phyloP scores from a whole-genome alignment of 2,888 invertebrate species.

The Leucophenga maculata region DNA sequence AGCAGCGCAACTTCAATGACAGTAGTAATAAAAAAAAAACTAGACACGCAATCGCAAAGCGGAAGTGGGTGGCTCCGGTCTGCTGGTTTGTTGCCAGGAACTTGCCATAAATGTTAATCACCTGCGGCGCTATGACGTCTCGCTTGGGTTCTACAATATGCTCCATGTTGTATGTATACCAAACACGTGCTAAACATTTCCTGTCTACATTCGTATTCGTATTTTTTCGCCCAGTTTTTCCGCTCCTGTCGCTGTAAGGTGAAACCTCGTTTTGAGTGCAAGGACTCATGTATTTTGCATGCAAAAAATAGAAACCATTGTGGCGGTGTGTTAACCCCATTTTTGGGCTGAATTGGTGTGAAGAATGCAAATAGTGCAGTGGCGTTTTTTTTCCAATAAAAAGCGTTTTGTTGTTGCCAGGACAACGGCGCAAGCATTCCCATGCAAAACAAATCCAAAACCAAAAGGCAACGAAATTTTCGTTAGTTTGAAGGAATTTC shows the following conservation, averaged over 20 bases:
- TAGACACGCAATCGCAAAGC: background rate
- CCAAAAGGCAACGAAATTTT: constrained; percentile 16
- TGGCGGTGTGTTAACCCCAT: no score
- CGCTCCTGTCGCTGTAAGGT: background rate
- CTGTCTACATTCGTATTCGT: background rate
- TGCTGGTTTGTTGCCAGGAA: background rate
- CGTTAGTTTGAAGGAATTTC: constrained; percentile 49
- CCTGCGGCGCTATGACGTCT: background rate
- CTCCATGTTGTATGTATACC: background rate
- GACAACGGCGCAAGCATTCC: constrained; percentile 56
- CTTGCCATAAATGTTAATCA: constrained; percentile 4
- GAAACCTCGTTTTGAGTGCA: constrained; percentile 15
- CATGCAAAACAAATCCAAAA: constrained; percentile 57
- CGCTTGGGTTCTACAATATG: no score
- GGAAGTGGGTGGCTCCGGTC: background rate
- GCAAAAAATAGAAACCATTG: background rate
- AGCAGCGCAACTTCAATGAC: background rate
- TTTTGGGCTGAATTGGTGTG: background rate
- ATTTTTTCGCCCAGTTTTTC: background rate
- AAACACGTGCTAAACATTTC: constrained; percentile 13
- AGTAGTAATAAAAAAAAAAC: background rate
- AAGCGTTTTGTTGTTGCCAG: constrained; percentile 44
- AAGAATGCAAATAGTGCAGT: constrained; percentile 6
- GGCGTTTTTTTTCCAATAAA: constrained; percentile 29
- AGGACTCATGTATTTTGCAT: constrained; percentile 12